Evolutionary conservation across 2,113 vertebrate genomes (phyloP), one percentile per base, ranked within the genome.

Genomic region (Trinectes maculatus): DNA sequence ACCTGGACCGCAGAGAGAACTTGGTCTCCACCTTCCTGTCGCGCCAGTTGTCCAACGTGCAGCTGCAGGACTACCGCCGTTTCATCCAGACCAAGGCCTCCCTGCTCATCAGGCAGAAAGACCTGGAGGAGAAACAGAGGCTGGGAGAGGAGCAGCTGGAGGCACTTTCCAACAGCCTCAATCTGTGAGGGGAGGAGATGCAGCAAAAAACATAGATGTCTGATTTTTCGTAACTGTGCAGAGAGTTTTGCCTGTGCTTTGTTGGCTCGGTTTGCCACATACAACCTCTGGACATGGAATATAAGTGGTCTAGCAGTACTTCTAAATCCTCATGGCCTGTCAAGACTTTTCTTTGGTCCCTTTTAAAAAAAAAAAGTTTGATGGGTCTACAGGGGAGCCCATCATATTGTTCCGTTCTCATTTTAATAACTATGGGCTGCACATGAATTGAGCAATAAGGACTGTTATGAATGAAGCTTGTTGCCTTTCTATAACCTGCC

Each of bases 1-100:
- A 98, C 37, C 89, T 98, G 75, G 96, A 97, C 6, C 92, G 96
- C 0, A 85, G 97, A n/a, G 96, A 97, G 74, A 91, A 91, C 13
- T 87, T 95, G 48, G 93, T 98, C 46, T 94, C 94, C 0, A 89
- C 85, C 3, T 93, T 97, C 86, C 92, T 98, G 21, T 87, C 87
- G n/a, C 93, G 89, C 5, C 93, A 95, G 74, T 92, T 98, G 84
- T 88, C 87, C 0, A 61, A 87, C 0, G 66, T 90, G 51, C 94
- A 96, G 89, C 92, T 98, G 69, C 91, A 83, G 53, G 89, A 93
- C 85, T 98, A 98, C 74, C 84, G 83, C 0, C 77, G 74, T 78
- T 96, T 96, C 29, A 81, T 98, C 4, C 94, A 94, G 15, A 87
- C 90, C 84, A 98, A 95, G 88, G 96, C 95, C 1, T 94, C 94